phyloP scores from a whole-genome alignment of 2,888 invertebrate genomes.

The Ischnura elegans region DNA sequence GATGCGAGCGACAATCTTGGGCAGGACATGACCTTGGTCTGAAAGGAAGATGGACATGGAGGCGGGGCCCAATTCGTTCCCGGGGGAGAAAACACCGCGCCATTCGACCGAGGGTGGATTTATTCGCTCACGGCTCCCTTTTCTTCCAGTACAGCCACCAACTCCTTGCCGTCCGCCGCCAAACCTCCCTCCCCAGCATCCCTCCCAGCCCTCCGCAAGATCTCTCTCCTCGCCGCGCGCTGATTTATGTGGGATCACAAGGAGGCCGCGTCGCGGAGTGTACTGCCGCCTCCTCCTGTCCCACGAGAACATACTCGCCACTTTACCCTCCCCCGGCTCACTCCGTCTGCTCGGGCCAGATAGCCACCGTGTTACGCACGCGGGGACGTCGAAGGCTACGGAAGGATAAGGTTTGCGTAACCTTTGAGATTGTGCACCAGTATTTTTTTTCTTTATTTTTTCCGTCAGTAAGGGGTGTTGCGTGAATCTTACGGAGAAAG shows the following conservation, averaged over 20 bases:
- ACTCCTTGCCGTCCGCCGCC: neutral
- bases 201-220: neutral
- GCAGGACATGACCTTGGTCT: neutral
- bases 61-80: conserved; percentile 61
- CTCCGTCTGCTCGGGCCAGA: neutral
- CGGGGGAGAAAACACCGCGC: conserved; percentile 55
- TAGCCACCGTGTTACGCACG: conserved; percentile 33
- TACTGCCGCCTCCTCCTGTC: neutral
- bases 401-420: neutral
- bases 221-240: neutral
- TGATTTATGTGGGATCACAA: conserved; percentile 50
- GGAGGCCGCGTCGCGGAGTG: conserved; percentile 21
- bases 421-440: neutral
- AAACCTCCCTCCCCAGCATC: neutral
- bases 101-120: conserved; percentile 42
- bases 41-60: neutral
- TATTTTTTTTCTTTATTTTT: neutral
- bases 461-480: neutral
- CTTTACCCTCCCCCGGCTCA: neutral
- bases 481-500: neutral
- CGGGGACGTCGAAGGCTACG: neutral
- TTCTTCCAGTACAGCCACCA: neutral
- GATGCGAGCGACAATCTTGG: neutral
- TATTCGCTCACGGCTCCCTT: conserved; percentile 42
- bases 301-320: neutral